Percentiles rank a stretch among this genome's conserved stretches.
phyloP scores from a whole-genome alignment of 2,888 invertebrate genomes.

The Drosophila tripunctata region DNA sequence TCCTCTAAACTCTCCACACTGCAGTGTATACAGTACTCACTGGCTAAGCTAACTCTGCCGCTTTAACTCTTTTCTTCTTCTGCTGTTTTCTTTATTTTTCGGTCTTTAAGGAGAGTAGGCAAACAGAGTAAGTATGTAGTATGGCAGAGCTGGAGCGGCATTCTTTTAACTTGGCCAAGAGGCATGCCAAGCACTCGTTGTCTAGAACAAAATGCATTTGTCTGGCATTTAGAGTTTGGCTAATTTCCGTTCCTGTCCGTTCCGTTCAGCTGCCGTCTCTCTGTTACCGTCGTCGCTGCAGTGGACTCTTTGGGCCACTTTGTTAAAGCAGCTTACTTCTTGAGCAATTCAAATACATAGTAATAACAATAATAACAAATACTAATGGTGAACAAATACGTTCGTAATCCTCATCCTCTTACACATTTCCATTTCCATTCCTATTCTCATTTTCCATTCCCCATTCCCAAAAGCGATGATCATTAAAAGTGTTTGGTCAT shows the following conservation, averaged over 20 bases:
- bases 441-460: too few species aligned
- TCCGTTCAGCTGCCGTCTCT: constrained; percentile 60
- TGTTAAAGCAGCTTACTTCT: constrained; percentile 50
- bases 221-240: constrained; percentile 80
- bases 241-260: too few species aligned
- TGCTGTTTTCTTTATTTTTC: background rate
- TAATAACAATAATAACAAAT: constrained; percentile 82
- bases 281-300: constrained; percentile 35
- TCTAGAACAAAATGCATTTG: constrained; percentile 74
- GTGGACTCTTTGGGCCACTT: constrained; percentile 51
- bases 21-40: background rate
- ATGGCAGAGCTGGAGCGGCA: constrained; percentile 57
- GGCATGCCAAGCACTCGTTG: constrained; percentile 44
- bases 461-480: constrained; percentile 50
- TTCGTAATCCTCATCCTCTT: constrained; percentile 44
- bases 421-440: constrained; percentile 49
- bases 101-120: constrained; percentile 56
- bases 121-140: constrained; percentile 52
- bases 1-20: constrained; percentile 20
- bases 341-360: constrained; percentile 82
- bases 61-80: background rate
- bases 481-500: constrained; percentile 76
- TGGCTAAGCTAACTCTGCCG: background rate
- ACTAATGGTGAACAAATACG: constrained; percentile 81
- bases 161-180: constrained; percentile 70